Percentiles rank a stretch among this genome's conserved stretches.
Evolutionary conservation across 2,797 vertebrate species (phyloP).

Genomic region (Rallus crepitans): DNA sequence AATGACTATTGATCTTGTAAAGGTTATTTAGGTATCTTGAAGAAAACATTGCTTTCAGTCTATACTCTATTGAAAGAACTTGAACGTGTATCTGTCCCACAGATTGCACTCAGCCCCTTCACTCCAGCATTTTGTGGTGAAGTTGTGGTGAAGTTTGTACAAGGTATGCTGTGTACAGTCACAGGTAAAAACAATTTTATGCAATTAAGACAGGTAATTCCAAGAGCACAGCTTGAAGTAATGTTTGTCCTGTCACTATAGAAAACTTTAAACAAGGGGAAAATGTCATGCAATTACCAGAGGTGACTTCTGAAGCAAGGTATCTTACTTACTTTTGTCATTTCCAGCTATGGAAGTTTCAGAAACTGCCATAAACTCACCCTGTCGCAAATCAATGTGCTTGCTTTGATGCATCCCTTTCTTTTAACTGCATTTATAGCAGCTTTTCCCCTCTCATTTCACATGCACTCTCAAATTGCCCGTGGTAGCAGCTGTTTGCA

Average conservation of each 20-base stretch:
- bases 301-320: not conserved
- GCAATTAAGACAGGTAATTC: not conserved
- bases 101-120: not conserved
- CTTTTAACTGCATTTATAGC: not conserved
- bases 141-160: not conserved
- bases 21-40: not conserved
- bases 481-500: not conserved
- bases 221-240: not conserved
- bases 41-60: not conserved
- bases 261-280: not conserved
- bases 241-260: not conserved
- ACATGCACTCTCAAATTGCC: not conserved
- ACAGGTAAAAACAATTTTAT: not conserved
- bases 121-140: not conserved
- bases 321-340: not conserved
- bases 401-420: not conserved
- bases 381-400: not conserved
- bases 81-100: fast-evolving
- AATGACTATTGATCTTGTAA: not conserved
- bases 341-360: not conserved
- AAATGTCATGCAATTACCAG: not conserved
- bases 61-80: not conserved
- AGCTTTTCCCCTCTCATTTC: not conserved
- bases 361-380: not conserved
- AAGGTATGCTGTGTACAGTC: not conserved